Conservation (phyloP, 1,140 invertebrate genomes). For the Chironomus tepperi region DNA sequence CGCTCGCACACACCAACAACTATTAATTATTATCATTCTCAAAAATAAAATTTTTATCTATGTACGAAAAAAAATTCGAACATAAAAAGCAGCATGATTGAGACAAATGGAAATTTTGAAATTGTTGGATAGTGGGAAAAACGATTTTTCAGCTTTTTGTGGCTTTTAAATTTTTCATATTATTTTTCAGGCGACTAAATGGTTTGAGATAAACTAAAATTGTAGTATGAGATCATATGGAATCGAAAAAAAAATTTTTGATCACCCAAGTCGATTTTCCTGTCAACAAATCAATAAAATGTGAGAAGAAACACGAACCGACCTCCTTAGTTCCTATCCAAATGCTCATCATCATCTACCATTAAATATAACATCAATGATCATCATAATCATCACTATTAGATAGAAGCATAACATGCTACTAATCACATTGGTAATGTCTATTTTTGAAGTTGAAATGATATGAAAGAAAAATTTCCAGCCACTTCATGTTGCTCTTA, state of each 20-base stretch:
- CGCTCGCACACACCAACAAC: neutral
- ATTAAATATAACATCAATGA: neutral
- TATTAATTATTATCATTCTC: constrained; percentile 10
- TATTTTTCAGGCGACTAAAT: too few relatives aligned
- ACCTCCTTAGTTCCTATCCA: neutral
- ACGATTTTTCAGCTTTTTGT: too few relatives aligned
- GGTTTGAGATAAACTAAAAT: too few relatives aligned
- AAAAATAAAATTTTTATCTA: neutral
- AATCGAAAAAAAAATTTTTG: neutral
- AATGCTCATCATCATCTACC: neutral
- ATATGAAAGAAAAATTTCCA: too few relatives aligned
- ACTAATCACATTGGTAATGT: neutral
- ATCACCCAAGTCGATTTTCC: neutral
- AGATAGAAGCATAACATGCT: neutral
- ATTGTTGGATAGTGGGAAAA: too few relatives aligned
- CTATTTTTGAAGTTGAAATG: neutral
- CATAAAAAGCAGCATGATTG: too few relatives aligned
- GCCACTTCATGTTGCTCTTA: too few relatives aligned
- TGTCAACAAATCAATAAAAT: constrained; percentile 2
- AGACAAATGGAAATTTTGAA: too few relatives aligned
- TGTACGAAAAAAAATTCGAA: too few relatives aligned
- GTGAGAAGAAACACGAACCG: neutral
- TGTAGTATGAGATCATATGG: neutral
- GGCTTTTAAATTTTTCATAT: too few relatives aligned
- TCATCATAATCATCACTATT: neutral